Evolutionary conservation across 2,797 vertebrate species (phyloP).

Genomic region (Botia almorhae): DNA sequence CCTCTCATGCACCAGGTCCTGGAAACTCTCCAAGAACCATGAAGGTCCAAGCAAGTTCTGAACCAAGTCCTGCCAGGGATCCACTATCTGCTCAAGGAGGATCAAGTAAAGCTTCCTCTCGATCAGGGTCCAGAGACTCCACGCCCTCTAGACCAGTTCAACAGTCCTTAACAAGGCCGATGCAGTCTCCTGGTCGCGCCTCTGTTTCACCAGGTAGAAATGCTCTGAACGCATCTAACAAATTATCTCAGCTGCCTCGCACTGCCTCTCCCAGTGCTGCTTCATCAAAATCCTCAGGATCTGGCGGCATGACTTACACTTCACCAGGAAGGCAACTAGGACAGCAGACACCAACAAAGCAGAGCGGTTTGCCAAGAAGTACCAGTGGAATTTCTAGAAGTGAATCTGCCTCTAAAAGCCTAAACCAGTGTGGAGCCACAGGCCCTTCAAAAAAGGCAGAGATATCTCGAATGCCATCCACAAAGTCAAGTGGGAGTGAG

Average conservation of each 20-base stretch:
- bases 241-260: conserved; percentile 88
- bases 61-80: conserved; percentile 79
- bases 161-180: conserved; percentile 82
- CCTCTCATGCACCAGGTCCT: conserved; percentile 75
- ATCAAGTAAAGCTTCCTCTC: conserved; percentile 83
- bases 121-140: conserved; percentile 91
- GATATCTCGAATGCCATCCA: conserved; percentile 84
- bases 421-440: conserved; percentile 77
- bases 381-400: conserved; percentile 85
- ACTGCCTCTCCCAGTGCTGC: conserved; percentile 91
- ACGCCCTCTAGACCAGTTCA: conserved; percentile 88
- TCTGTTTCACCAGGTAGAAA: conserved; percentile 88
- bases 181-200: conserved; percentile 85
- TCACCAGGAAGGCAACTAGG: conserved; percentile 84
- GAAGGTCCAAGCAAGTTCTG: conserved; percentile 80
- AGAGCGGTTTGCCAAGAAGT: conserved; percentile 81
- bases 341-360: conserved; percentile 82
- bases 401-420: conserved; percentile 87
- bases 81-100: conserved; percentile 75
- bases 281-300: conserved; percentile 84
- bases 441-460: conserved; percentile 84
- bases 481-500: conserved; percentile 89
- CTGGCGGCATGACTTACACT: conserved; percentile 83
- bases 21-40: conserved; percentile 81
- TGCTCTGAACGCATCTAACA: conserved; percentile 85